Conservation (phyloP, 2,797 vertebrate genomes). For the Paratrypauchen microcephalus region DNA sequence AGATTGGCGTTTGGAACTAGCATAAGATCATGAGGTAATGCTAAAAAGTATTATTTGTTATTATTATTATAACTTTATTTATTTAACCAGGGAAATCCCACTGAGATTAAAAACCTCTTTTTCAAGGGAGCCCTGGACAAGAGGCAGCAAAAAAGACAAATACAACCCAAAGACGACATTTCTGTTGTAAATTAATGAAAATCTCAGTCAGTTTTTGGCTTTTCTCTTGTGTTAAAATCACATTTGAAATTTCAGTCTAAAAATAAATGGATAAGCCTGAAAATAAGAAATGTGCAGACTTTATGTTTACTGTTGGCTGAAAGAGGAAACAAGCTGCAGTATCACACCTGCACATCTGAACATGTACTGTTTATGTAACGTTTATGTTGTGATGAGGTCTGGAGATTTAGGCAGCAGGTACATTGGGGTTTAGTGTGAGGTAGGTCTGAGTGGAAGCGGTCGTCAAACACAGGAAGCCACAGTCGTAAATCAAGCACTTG, state of each 20-base stretch:
- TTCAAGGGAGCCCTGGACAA: too few relatives aligned
- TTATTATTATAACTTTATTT: too few relatives aligned
- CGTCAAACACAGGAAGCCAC: slow-evolving; percentile 70
- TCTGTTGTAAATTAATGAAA: background rate
- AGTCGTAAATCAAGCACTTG: slow-evolving; percentile 70
- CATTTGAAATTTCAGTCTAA: background rate
- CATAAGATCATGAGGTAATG: background rate
- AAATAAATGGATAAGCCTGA: background rate
- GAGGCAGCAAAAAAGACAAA: too few relatives aligned
- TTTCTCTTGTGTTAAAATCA: background rate
- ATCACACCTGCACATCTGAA: slow-evolving; percentile 32
- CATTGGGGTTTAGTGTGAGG: slow-evolving; percentile 60
- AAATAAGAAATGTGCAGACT: background rate
- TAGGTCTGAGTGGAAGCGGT: slow-evolving; percentile 56
- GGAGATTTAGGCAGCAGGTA: slow-evolving; percentile 44
- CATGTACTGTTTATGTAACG: slow-evolving; percentile 16
- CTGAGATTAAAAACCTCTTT: too few relatives aligned
- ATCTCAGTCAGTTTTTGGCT: background rate
- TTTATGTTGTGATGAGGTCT: slow-evolving; percentile 27
- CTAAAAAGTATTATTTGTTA: background rate
- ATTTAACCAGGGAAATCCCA: too few relatives aligned
- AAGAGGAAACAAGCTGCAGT: slow-evolving; percentile 18
- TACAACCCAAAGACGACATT: too few relatives aligned
- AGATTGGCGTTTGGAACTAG: background rate
- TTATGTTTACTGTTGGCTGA: background rate